Evolutionary conservation across 2,888 invertebrate species (phyloP), one percentile per base, ranked within the genome.

Genomic region (Sarcophaga caerulescens): DNA sequence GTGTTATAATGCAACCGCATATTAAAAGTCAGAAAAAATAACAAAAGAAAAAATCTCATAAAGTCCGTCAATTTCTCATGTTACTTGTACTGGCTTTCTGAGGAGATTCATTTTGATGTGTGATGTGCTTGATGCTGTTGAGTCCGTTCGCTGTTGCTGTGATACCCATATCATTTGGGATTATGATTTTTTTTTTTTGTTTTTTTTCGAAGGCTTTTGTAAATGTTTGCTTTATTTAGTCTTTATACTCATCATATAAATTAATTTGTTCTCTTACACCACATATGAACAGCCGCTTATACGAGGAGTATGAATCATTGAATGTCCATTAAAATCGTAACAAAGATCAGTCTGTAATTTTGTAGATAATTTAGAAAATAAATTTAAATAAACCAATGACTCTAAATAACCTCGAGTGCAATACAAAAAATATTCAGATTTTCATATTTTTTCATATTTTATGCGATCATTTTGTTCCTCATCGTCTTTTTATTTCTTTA

Each of bases 1-100:
- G 92, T 93, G 92, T 93, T 93, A 93, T 91, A 93, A 92, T 92
- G 91, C 90, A 90, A 89, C 89, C 81, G 87, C 62, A 70, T 25
- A 77, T 79, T 66, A 69, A 66, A 68, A 45, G 81, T 76, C 23
- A 44, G 59, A 81, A 63, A 1, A 14, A 14, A 17, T 47, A 47
- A 47, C 1, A 47, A 47, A 11, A 4, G 47, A 47, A 47, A 52
- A 52, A 52, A 52, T 0, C 35, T 35, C 35, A 52, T 52, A 52
- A 52, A 52, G 19, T 44, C 17, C 10, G 19, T n/a, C 80, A 77
- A 60, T 45, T 63, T 45, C 60, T 70, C 45, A 70, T 70, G 62
- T 59, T 14, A 52, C 52, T 52, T 17, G 17, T 1, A 0, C 5
- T 52, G 70, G 52, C 75, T 25, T 71, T 19, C 21, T 59, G 17